These are phyloP conservation scores for Ascidia mentula DNA, from an alignment of 23 tunicate genomes.

Conservation along the genomic window DNA sequence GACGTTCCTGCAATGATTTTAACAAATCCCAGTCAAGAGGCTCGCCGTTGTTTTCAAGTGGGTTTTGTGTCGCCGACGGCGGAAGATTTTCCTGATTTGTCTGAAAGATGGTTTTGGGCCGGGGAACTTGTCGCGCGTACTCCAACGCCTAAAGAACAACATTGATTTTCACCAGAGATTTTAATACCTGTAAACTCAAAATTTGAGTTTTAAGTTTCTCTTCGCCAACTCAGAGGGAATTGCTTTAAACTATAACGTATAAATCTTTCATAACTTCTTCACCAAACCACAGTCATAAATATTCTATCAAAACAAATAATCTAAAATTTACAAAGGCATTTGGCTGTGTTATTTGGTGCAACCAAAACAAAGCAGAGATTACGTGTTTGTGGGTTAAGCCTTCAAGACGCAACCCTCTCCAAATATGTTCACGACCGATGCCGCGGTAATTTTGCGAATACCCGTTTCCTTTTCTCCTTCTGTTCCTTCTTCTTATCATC, in stretches of 20 bases:
- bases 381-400: no score
- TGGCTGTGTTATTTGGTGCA: no score
- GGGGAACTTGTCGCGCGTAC: slow-evolving; percentile 70
- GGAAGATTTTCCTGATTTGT: neutral
- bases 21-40: slow-evolving; percentile 54
- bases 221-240: no score
- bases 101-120: slow-evolving; percentile 38
- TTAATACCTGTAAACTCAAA: no score
- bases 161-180: neutral
- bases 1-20: slow-evolving; percentile 62
- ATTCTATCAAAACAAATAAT: no score
- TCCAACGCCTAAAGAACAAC: slow-evolving; percentile 50
- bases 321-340: no score
- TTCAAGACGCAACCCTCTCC: neutral
- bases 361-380: no score
- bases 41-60: neutral
- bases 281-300: no score
- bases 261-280: no score
- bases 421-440: neutral
- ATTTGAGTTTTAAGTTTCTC: no score
- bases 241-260: no score
- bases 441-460: neutral
- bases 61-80: neutral
- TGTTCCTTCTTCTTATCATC: slow-evolving; percentile 36
- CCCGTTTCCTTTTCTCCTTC: slow-evolving; percentile 52